A percentile compares a stretch with the other conserved stretches of the same genome.
Conservation (phyloP, 2,797 vertebrate genomes). For the Pipistrellus nathusii region DNA sequence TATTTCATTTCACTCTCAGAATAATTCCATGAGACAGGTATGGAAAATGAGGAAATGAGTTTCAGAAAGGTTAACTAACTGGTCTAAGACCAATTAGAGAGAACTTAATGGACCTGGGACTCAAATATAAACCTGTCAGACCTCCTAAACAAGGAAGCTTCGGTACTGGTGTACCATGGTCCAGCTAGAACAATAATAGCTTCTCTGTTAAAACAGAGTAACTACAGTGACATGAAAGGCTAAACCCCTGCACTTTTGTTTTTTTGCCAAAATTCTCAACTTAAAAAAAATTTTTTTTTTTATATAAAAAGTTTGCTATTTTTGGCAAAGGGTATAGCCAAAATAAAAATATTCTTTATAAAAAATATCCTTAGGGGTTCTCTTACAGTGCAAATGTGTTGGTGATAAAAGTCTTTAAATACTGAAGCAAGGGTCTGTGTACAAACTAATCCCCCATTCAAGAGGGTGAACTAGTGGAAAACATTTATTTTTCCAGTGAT, state of each 20-base stretch:
- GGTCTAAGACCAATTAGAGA: neutral
- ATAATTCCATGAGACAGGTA: neutral
- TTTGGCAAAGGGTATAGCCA: neutral
- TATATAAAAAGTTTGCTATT: neutral
- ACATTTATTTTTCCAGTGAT: neutral
- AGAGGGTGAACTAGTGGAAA: neutral
- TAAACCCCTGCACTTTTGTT: neutral
- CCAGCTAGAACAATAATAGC: neutral
- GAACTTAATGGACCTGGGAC: neutral
- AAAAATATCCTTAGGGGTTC: neutral
- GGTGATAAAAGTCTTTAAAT: neutral
- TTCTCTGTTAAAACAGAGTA: neutral
- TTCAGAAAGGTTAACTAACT: slow-evolving; percentile 3
- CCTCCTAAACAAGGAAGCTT: neutral
- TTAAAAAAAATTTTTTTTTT: neutral
- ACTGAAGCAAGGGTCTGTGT: neutral
- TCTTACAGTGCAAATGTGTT: neutral
- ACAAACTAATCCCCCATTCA: neutral
- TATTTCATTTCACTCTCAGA: slow-evolving; percentile 16
- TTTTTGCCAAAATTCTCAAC: neutral
- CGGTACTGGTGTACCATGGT: neutral
- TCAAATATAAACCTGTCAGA: neutral
- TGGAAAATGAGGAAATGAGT: neutral
- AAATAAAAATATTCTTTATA: neutral
- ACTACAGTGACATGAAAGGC: neutral